Base-by-base conservation (phyloP, 2,888 invertebrate species). In the Aphrophora alni region DNA sequence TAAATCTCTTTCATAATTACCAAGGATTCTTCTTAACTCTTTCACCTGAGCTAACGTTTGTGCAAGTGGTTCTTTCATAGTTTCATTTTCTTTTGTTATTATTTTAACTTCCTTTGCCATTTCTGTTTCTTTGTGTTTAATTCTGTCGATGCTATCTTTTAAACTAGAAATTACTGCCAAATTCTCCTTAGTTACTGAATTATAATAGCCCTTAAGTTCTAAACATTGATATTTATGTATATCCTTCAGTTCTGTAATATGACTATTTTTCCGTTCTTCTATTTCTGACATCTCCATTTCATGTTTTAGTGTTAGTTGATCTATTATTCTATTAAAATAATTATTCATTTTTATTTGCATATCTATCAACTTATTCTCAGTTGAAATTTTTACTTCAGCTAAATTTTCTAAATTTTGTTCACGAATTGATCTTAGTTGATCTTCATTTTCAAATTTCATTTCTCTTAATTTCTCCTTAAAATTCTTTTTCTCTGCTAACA, bases 211-310 rank as follows among this genome's bases (percentile, higher is more conserved):
- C 27, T 79, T 79, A 26, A 74, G 21, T 38, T 79, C 74, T 25
- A 59, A n/a, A 12, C 33, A 21, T 5, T 74, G 51, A 12, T 28
- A 8, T 17, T 73, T 79, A 25, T 79, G 51, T 12, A 79, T 79
- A 0, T 59, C 25, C 25, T n/a, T 79, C 74, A 79, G 73, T 51
- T 79, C 68, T 10, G 33, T 25, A 38, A 79, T 68, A 74, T 79
- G 78, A n/a, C 28, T n/a, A 27, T 79, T 79, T 38, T 79, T 79
- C 12, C 78, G 73, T 74, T 79, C 78, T 68, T 79, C 78, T 59
- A 79, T 1, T 38, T 79, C 78, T 8, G 74, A 59, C 74, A 74
- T 74, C 33, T 79, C 78, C 78, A 79, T 79, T 28, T 74, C 74
- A 38, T 79, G 78, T 38, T 73, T 79, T 4, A 79, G 38, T 17